Conservation (phyloP, 2,888 invertebrate genomes). For the Limnephilus rhombicus region DNA sequence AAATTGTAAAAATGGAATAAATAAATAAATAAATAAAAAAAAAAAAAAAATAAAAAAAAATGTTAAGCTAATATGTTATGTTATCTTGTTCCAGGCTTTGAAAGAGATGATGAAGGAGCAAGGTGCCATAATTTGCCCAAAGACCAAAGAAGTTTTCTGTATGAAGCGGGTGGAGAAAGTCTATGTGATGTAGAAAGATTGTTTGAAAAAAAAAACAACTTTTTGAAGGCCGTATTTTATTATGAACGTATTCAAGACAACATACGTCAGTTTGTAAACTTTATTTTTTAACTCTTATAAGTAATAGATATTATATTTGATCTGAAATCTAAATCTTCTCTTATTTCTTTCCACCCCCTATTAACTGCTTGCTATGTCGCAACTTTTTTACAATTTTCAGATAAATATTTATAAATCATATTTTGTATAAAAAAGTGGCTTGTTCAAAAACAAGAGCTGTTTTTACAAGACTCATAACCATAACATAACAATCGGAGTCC, state of each 20-base stretch:
- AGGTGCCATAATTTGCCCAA: conserved; percentile 94
- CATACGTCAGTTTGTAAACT: conserved; percentile 39
- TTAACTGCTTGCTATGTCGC: neutral
- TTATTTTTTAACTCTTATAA: conserved; percentile 44
- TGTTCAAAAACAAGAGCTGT: neutral
- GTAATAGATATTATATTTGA: conserved; percentile 38
- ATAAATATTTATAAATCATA: neutral
- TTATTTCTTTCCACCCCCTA: neutral
- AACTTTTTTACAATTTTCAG: no score
- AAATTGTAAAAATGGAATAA: no score
- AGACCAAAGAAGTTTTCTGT: conserved; percentile 94
- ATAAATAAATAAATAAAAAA: no score
- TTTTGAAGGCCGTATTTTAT: conserved; percentile 18
- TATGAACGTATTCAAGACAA: conserved; percentile 23
- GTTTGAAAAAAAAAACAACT: neutral
- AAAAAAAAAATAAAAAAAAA: no score
- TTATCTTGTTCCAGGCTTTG: conserved; percentile 82
- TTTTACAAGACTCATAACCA: no score
- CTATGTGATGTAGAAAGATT: conserved; percentile 89
- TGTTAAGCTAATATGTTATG: neutral
- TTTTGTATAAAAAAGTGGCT: neutral
- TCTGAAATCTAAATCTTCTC: conserved; percentile 13
- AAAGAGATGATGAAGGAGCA: conserved; percentile 96
- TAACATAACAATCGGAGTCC: no score
- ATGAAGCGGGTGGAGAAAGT: conserved; percentile 97